phyloP scores from a whole-genome alignment of 2,797 vertebrate species.

The Rhinoraja longicauda region DNA sequence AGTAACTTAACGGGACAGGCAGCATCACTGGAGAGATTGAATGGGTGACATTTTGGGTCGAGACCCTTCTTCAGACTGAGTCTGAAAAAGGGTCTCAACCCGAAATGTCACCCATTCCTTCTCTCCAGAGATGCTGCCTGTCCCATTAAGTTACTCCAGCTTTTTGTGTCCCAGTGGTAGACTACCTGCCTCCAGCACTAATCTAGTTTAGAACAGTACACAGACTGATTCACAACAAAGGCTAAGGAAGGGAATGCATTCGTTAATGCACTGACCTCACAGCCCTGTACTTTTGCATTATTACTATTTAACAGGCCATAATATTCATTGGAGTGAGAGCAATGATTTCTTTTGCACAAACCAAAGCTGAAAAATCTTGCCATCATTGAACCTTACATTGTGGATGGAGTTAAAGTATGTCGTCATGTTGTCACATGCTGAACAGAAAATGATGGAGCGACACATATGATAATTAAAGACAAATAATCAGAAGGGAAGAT shows the following conservation, averaged over 20 bases:
- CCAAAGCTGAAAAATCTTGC: not conserved
- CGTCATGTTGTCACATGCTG: not conserved
- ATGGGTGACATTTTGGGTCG: no score
- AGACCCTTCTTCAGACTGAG: no score
- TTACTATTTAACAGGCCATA: not conserved
- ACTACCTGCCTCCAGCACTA: not conserved
- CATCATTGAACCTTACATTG: not conserved
- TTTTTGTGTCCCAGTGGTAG: not conserved
- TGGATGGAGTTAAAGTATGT: not conserved
- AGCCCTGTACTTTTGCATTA: not conserved
- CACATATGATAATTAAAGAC: not conserved
- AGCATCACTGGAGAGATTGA: no score
- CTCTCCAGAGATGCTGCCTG: no score
- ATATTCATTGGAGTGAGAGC: no score
- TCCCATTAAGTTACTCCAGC: no score
- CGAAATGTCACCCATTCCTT: no score
- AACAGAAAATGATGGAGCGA: not conserved
- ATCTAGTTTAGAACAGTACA: not conserved
- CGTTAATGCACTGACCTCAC: not conserved
- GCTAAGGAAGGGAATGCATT: not conserved
- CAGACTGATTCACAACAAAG: not conserved
- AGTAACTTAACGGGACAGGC: no score
- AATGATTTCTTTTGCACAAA: no score
- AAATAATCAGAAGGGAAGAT: not conserved
- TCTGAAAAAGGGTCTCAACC: no score